A percentile compares a stretch with the other conserved stretches of the same genome.
Conservation (phyloP, 2,113 vertebrate genomes). For the Heterocephalus glaber region DNA sequence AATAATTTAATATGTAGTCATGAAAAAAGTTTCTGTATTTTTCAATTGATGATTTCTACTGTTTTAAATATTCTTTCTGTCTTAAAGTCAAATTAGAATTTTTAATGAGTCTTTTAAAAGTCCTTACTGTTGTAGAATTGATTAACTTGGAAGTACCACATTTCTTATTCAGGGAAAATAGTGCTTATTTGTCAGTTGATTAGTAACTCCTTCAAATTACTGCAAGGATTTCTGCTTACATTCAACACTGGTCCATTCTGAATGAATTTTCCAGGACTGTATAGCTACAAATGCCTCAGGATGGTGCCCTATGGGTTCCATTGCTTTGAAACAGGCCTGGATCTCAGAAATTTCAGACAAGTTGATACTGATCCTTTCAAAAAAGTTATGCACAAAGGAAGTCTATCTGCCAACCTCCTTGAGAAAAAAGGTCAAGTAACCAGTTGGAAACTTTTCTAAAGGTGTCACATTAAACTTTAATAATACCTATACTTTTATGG, state of each 20-base stretch:
- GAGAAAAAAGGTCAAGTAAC: constrained; percentile 61
- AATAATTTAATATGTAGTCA: neutral
- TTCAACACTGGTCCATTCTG: neutral
- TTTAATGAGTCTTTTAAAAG: neutral
- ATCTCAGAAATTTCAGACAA: constrained; percentile 34
- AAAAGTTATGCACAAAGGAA: constrained; percentile 48
- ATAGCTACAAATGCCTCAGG: neutral
- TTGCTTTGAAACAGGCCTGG: neutral
- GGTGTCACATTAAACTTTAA: constrained; percentile 75
- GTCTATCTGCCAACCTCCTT: constrained; percentile 24
- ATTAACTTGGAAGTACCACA: neutral
- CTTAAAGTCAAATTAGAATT: constrained; percentile 20
- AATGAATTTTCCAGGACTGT: neutral
- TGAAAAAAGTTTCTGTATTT: neutral
- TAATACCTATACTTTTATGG: constrained; percentile 44
- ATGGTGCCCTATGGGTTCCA: neutral
- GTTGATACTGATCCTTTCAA: constrained; percentile 12
- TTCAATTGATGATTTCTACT: neutral
- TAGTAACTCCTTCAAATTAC: neutral
- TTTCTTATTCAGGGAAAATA: neutral
- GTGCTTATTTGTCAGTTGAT: neutral
- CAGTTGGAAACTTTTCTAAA: constrained; percentile 57
- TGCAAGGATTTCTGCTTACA: neutral
- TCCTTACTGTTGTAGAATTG: neutral
- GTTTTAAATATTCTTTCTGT: neutral